Conservation (phyloP, 1,140 invertebrate genomes). For the Meloidogyne floridensis region DNA sequence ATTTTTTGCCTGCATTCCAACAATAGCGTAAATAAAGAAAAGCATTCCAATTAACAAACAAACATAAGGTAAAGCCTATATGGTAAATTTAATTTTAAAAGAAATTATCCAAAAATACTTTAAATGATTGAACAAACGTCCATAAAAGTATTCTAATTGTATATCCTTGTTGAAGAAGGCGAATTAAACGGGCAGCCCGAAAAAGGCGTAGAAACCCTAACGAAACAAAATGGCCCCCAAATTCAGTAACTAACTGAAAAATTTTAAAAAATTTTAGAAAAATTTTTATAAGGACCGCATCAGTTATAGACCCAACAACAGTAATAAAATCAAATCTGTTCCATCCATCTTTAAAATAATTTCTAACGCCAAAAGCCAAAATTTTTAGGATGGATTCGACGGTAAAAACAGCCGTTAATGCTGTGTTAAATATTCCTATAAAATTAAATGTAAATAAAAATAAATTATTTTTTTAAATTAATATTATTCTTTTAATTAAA, state of each 20-base stretch:
- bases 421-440: constrained; percentile 85
- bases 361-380: constrained; percentile 94
- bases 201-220: constrained; percentile 97
- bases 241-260: constrained; percentile 83
- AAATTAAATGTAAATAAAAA: background rate
- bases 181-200: constrained; percentile 96
- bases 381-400: constrained; percentile 96
- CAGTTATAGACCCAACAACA: constrained; percentile 92
- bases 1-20: constrained; percentile 92
- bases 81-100: too few species aligned
- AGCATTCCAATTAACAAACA: constrained; percentile 99
- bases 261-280: background rate
- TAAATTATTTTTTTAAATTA: too few species aligned
- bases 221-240: constrained; percentile 95
- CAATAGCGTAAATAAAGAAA: constrained; percentile 99
- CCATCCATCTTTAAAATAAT: constrained; percentile 99
- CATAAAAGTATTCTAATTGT: constrained; percentile 98
- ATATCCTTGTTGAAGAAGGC: constrained; percentile 96
- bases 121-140: constrained; percentile 99
- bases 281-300: constrained; percentile 71
- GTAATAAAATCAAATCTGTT: constrained; percentile 99
- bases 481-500: too few species aligned
- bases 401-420: constrained; percentile 78
- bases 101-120: constrained; percentile 72
- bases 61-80: constrained; percentile 91